Conservation (phyloP, 2,888 invertebrate genomes). For the Tyria jacobaeae region DNA sequence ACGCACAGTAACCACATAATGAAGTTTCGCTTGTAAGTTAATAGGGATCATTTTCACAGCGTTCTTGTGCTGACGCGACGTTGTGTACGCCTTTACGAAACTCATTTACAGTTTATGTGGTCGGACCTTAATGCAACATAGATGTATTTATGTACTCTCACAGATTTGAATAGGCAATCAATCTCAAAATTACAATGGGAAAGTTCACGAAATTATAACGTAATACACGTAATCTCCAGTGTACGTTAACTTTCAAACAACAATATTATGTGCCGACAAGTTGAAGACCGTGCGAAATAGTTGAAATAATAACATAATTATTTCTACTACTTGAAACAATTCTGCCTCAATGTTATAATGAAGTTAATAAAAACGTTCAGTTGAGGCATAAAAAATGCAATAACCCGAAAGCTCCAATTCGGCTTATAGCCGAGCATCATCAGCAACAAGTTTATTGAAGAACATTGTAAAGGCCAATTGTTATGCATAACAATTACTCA, state of each 20-base stretch:
- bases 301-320: slow-evolving; percentile 29
- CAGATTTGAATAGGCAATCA: slow-evolving; percentile 50
- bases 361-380: slow-evolving; percentile 29
- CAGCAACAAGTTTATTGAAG: slow-evolving; percentile 6
- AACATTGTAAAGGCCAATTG: slow-evolving; percentile 32
- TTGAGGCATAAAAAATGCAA: slow-evolving; percentile 32
- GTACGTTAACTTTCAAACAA: slow-evolving; percentile 28
- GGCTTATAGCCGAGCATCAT: background rate
- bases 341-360: slow-evolving; percentile 36
- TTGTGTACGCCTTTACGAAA: slow-evolving; percentile 62
- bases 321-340: slow-evolving; percentile 15
- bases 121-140: slow-evolving; percentile 40
- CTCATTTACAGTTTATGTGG: slow-evolving; percentile 65
- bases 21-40: slow-evolving; percentile 73
- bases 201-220: slow-evolving; percentile 34
- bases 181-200: slow-evolving; percentile 38
- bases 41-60: slow-evolving; percentile 76
- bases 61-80: slow-evolving; percentile 63
- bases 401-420: slow-evolving; percentile 8
- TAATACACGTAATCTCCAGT: slow-evolving; percentile 30
- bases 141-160: slow-evolving; percentile 35
- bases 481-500: slow-evolving; percentile 16
- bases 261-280: slow-evolving; percentile 27
- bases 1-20: slow-evolving; percentile 78
- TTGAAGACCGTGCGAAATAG: slow-evolving; percentile 43